These are phyloP conservation scores for Gadus macrocephalus DNA, from an alignment of 2,113 vertebrate genomes.

Conservation along the genomic window DNA sequence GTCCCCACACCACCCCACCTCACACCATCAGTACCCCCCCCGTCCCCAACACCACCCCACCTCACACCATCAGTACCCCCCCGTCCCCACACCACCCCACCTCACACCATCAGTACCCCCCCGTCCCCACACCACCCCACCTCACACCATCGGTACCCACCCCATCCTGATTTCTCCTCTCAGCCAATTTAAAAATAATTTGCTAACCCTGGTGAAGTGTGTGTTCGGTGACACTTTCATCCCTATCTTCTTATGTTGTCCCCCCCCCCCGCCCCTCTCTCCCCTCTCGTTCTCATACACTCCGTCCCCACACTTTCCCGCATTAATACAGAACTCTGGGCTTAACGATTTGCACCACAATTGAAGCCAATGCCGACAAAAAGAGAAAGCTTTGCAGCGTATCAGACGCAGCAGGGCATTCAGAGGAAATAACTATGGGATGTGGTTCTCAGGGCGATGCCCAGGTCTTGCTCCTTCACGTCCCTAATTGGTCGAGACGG, in stretches of 20 bases:
- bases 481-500: slow-evolving; percentile 34
- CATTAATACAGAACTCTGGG: slow-evolving; percentile 40
- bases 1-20: too few relatives aligned
- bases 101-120: too few relatives aligned
- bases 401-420: slow-evolving; percentile 25
- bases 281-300: too few relatives aligned
- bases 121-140: slow-evolving; percentile 29
- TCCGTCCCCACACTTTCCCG: slow-evolving; percentile 24
- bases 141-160: slow-evolving; percentile 30
- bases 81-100: too few relatives aligned
- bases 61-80: too few relatives aligned
- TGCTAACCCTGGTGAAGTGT: slow-evolving; percentile 50
- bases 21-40: too few relatives aligned
- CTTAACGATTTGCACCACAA: background rate
- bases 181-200: slow-evolving; percentile 51
- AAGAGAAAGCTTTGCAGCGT: background rate
- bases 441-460: background rate
- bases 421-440: background rate
- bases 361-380: slow-evolving; percentile 5
- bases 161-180: slow-evolving; percentile 33
- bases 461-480: background rate
- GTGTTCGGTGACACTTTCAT: slow-evolving; percentile 43
- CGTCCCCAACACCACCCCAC: too few relatives aligned
- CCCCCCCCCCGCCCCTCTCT: background rate
- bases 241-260: slow-evolving; percentile 28